These are phyloP conservation scores for Python bivittatus DNA, from an alignment of 2,113 vertebrate genomes.

Conservation along the genomic window DNA sequence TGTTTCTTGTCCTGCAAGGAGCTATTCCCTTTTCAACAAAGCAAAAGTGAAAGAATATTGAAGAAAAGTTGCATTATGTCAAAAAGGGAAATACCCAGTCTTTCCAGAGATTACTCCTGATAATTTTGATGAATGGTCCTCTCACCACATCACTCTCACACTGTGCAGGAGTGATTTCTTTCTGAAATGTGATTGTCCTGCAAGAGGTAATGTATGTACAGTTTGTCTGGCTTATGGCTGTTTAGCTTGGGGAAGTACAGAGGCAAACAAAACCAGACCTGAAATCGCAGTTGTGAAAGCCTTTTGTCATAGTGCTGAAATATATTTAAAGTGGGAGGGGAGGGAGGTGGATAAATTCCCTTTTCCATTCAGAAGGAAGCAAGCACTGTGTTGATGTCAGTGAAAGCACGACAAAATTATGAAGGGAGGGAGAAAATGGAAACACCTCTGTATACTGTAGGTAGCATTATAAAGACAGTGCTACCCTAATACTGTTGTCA, in stretches of 20 bases:
- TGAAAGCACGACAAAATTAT: not conserved
- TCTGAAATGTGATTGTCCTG: not conserved
- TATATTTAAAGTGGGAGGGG: not conserved
- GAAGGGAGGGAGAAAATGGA: not conserved
- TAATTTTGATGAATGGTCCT: slow-evolving; percentile 50
- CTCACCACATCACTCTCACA: slow-evolving; percentile 26
- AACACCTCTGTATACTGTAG: not conserved
- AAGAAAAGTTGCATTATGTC: slow-evolving; percentile 44
- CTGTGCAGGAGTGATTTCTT: slow-evolving; percentile 31
- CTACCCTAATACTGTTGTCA: not conserved
- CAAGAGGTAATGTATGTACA: not conserved
- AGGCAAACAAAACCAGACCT: not conserved
- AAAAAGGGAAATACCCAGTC: slow-evolving; percentile 35
- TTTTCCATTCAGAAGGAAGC: not conserved
- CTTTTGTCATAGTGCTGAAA: not conserved
- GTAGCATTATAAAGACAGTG: not conserved
- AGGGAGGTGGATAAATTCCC: not conserved
- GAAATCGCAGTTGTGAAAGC: not conserved
- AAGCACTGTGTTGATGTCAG: not conserved
- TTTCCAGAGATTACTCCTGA: slow-evolving; percentile 27
- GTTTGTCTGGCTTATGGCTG: not conserved
- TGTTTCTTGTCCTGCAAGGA: not conserved
- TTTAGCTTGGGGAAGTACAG: not conserved
- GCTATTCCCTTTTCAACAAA: slow-evolving; percentile 9
- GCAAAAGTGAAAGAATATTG: slow-evolving; percentile 23